Base-by-base conservation (phyloP, 2,113 vertebrate species). In the Odobenus rosmarus region DNA sequence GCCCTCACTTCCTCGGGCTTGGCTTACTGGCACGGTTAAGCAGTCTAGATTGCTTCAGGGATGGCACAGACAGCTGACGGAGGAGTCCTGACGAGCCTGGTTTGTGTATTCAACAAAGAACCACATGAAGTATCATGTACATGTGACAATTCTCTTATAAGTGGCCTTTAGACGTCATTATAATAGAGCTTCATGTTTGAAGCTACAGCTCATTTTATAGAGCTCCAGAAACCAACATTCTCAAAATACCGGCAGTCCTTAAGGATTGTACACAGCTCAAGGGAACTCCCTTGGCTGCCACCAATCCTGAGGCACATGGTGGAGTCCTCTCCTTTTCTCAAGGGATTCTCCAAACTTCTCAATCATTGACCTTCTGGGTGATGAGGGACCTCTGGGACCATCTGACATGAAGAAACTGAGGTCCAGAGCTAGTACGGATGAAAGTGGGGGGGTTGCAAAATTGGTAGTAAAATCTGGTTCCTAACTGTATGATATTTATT, bases 81-180 rank as follows among this genome's bases (percentile, higher is more conserved):
- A 31, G 28, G 86, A 59, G 93, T 93, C 57, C 64, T 85, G 90
- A 94, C 36, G 91, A 93, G 79, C 4, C 49, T 83, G 24, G 77
- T 95, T 94, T 91, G 49, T 89, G n/a, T 95, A 62, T 84, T 97
- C 74, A 95, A 19, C 55, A 96, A 96, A 92, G 53, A 95, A 53
- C 18, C 53, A 53, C 21, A 53, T 8, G 42, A 84, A 81, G 71
- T n/a, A 1, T 51, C 39, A 62, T 53, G 57, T 18, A 16, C 24
- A 72, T 57, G 46, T 77, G 57, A 49, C 21, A 55, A 72, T 77
- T 83, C 36, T 93, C 85, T 85, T 64, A 36, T 5, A 74, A 57
- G 10, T 95, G 85, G 59, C 59, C 79, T 93, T 97, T 71, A 76
- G 9, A 92, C 23, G 24, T 31, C 64, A 82, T 81, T 81, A 84